Evolutionary conservation across 2,888 invertebrate genomes (phyloP), one percentile per base, ranked within the genome.

Genomic region (Ligdia adustata): DNA sequence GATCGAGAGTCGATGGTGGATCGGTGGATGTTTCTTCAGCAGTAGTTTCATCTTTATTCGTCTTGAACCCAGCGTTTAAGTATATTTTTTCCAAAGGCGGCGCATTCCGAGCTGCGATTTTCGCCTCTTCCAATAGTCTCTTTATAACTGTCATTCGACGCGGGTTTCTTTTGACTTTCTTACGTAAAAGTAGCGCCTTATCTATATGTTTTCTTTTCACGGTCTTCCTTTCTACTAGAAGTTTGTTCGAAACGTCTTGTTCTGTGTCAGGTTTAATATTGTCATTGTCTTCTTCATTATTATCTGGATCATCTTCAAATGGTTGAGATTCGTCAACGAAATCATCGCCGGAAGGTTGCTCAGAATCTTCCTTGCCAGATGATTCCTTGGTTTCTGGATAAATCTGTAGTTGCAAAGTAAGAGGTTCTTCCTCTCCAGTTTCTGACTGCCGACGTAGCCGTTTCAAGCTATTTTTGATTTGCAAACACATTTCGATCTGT

Each of bases 401-500:
- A 7, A 27, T 27, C 27, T 35, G 24, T 9, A 35, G 14, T 3
- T 24, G 14, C n/a, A 34, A 22, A 6, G 4, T 1, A 35, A 24
- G 26, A 2, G 31, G 11, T 9, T 26, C 24, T 9, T 6, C 2
- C 9, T 13, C 15, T 24, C 24, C 24, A 14, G 15, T 6, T 22
- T 22, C 9, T 0, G 9, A n/a, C 9, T 15, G 4, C 7, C 14
- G 35, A 9, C 35, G 35, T 0, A 35, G 24, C 6, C 4, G 4
- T n/a, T 24, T 24, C 9, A 35, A 14, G 9, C 35, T 35, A 9
- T 26, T 24, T 15, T 26, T 35, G 11, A 35, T 35, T 9, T 35
- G 9, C 24, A 3, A 1, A 3, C 24, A 15, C 9, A 35, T 9
- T 4, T 29, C 15, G 14, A 15, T 14, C 7, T 20, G 7, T n/a